Evolutionary conservation across 92 coral and sea anemone species (phyloP), one percentile per base, ranked within the genome.

Genomic region (Virgularia gustaviana): DNA sequence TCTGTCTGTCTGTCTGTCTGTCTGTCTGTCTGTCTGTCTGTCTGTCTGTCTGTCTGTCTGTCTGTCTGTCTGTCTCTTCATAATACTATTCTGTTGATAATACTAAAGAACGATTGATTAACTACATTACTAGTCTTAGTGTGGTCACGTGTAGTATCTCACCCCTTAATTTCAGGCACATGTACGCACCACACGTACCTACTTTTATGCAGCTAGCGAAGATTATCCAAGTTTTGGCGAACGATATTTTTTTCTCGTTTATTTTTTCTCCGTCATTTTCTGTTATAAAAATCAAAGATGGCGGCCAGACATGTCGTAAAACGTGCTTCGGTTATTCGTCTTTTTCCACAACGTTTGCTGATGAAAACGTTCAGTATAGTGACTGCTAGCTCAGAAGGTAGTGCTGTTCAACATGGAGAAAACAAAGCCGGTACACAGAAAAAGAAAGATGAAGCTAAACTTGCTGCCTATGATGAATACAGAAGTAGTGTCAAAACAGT

Each of bases 391-490:
- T 30, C 22, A 4, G 43, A 68, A 32, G 24, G 16, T 47, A 68
- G 47, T 20, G 23, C 9, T 16, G 75, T 33, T 33, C 27, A n/a
- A 31, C 1, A 0, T 16, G 28, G 23, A n/a, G 35, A 25, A 20
- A 68, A 47, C 16, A 51, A 47, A 22, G n/a, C n/a, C n/a, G n/a
- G n/a, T n/a, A n/a, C n/a, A n/a, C 37, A 34, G 44, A 68, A 68
- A 38, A 37, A 68, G 36, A 68, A 68, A 27, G 75, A 68, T 32
- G 30, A 47, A 10, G 32, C 27, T 9, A 68, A 68, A 39, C 41
- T 68, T 30, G 53, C 34, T 15, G 61, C 60, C 27, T 68, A 68
- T 32, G 75, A 68, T 47, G 43, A 68, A 49, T 68, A 68, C 24
- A 59, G 75, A 9, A 31, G 23, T 25, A 30, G 35, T 43, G 44